These are phyloP conservation scores for Carterocephalus palaemon DNA, from an alignment of 2,888 invertebrate species.

Conservation along the genomic window DNA sequence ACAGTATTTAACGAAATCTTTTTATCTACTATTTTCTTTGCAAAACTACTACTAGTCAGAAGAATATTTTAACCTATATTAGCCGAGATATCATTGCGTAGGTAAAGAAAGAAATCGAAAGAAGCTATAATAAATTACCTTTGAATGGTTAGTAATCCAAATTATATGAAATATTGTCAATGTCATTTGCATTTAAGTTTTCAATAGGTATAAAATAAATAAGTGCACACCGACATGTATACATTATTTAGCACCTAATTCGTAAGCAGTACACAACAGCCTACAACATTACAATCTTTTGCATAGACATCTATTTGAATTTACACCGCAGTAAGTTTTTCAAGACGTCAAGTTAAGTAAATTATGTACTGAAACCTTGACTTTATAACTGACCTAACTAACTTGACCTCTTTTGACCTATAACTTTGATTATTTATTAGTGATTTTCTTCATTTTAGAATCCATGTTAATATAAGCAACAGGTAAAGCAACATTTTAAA, in stretches of 20 bases:
- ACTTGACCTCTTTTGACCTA: no score
- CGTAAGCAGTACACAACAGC: slow-evolving; percentile 68
- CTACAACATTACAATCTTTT: slow-evolving; percentile 43
- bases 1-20: slow-evolving; percentile 12
- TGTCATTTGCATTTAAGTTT: slow-evolving; percentile 64
- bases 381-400: no score
- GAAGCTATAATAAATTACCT: slow-evolving; percentile 20
- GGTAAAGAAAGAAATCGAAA: slow-evolving; percentile 12
- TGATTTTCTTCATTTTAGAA: no score
- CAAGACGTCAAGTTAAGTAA: no score
- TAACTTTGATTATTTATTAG: no score
- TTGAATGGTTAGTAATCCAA: slow-evolving; percentile 15
- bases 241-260: slow-evolving; percentile 74
- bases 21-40: slow-evolving; percentile 21
- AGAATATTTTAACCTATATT: slow-evolving; percentile 23
- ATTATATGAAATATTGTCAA: slow-evolving; percentile 61
- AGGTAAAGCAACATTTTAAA: no score
- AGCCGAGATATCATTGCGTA: slow-evolving; percentile 3
- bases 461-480: no score
- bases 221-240: slow-evolving; percentile 62
- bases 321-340: slow-evolving; percentile 16
- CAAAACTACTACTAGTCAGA: slow-evolving; percentile 31
- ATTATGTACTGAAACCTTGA: no score
- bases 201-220: slow-evolving; percentile 53
- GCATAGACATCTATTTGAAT: slow-evolving; percentile 18